Evolutionary conservation across 2,888 invertebrate genomes (phyloP).

Genomic region (Dryobotodes eremita): DNA sequence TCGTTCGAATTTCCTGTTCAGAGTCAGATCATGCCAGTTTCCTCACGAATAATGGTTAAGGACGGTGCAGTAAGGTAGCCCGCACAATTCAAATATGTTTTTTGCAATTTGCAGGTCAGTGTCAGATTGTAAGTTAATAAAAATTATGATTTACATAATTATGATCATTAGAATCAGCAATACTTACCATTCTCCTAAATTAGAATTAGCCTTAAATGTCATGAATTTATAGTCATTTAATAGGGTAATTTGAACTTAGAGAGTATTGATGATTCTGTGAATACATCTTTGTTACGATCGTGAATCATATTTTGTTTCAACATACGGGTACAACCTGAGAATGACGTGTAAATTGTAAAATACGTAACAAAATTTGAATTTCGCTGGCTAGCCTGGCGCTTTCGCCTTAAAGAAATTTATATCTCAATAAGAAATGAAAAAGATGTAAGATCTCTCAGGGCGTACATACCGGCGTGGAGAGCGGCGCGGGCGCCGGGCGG

Average conservation of each 20-base stretch:
- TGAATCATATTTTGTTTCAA: neutral
- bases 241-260: neutral
- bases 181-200: neutral
- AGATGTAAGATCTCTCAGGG: neutral
- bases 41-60: neutral
- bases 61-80: neutral
- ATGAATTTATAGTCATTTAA: neutral
- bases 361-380: neutral
- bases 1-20: neutral
- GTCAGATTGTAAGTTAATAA: neutral
- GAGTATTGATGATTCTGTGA: neutral
- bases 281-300: neutral
- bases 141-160: neutral
- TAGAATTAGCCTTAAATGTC: neutral
- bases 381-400: neutral
- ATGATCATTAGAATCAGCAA: neutral
- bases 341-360: neutral
- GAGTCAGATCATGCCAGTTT: neutral
- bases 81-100: neutral
- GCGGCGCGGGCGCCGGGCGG: slow-evolving; percentile 80
- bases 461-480: slow-evolving; percentile 78
- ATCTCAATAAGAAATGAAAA: neutral
- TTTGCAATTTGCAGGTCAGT: neutral
- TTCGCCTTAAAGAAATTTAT: neutral
- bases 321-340: neutral